Evolutionary conservation across 2,888 invertebrate genomes (phyloP), one percentile per base, ranked within the genome.

Genomic region (Xanthorhoe spadicearia): DNA sequence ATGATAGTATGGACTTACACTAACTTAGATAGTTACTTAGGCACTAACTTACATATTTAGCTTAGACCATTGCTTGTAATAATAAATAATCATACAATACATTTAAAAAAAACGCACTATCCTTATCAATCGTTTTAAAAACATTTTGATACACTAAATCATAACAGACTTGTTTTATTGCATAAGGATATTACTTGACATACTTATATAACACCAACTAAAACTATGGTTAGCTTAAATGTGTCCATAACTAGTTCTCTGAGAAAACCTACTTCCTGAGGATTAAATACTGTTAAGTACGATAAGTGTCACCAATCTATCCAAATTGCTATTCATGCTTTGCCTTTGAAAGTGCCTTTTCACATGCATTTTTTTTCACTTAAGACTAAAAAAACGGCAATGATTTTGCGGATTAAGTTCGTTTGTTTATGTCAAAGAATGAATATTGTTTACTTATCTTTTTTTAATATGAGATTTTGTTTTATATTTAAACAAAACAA

Each of bases 331-430:
- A 48, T 17, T 48, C 48, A 48, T 15, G 17, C 48, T 48, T 53
- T 13, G 48, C 43, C 51, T 50, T 46, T 10, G 77, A 81, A 79
- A 81, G 75, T 77, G 48, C 17, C 57, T 57, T 57, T 57, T 57
- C 57, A 57, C 57, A 57, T 57, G 48, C 10, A 9, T 15, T 17
- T 17, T 17, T 15, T 48, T 48, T 48, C 2, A n/a, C 43, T 43
- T 43, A 1, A 43, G 10, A 13, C 38, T 38, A 38, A 0, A 1
- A 7, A 38, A 38, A 10, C 13, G 2, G 13, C 13, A 43, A 2
- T 43, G 38, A 23, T 23, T 23, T 23, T 23, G 23, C 23, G 4
- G 23, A 23, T 23, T n/a, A 23, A 23, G 23, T 13, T 13, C 13
- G 38, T 10, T 43, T 13, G 5, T n/a, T n/a, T n/a, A n/a, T n/a